These are phyloP conservation scores for Trypoxylus dichotomus DNA, from an alignment of 1,140 invertebrate species.

Conservation along the genomic window DNA sequence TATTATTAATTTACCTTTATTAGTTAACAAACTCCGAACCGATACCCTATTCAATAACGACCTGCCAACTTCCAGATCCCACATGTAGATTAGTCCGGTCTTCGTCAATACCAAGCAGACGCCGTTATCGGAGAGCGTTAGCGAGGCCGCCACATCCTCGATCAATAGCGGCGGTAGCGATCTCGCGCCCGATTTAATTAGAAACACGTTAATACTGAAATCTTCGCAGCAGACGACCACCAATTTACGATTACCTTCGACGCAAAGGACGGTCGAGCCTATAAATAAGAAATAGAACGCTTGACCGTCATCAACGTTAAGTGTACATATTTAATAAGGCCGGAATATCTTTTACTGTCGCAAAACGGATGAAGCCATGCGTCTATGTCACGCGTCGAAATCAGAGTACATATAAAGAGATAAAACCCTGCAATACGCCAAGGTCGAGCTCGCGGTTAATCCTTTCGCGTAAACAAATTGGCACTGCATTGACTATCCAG, in stretches of 20 bases:
- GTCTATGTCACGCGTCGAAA: too few species aligned
- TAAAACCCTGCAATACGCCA: too few species aligned
- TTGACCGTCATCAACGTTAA: background rate
- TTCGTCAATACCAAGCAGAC: conserved; percentile 51
- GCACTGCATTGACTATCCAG: too few species aligned
- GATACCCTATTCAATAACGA: conserved; percentile 52
- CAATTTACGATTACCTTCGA: conserved; percentile 45
- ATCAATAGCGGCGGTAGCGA: conserved; percentile 47
- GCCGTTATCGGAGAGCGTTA: conserved; percentile 46
- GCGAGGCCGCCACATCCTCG: conserved; percentile 47
- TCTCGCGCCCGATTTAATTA: conserved; percentile 48
- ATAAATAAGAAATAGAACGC: conserved; percentile 40
- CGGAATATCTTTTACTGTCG: too few species aligned
- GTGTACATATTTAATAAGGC: too few species aligned
- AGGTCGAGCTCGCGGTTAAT: too few species aligned
- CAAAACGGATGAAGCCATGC: too few species aligned
- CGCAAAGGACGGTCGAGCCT: conserved; percentile 47
- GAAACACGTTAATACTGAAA: conserved; percentile 47
- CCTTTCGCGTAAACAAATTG: too few species aligned
- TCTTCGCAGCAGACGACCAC: conserved; percentile 51
- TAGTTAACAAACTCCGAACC: conserved; percentile 55
- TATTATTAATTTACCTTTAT: conserved; percentile 55
- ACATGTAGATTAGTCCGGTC: conserved; percentile 52
- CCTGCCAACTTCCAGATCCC: conserved; percentile 47
- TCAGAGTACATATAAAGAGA: too few species aligned